phyloP scores from a whole-genome alignment of 2,888 invertebrate genomes.

The Oligia strigilis region DNA sequence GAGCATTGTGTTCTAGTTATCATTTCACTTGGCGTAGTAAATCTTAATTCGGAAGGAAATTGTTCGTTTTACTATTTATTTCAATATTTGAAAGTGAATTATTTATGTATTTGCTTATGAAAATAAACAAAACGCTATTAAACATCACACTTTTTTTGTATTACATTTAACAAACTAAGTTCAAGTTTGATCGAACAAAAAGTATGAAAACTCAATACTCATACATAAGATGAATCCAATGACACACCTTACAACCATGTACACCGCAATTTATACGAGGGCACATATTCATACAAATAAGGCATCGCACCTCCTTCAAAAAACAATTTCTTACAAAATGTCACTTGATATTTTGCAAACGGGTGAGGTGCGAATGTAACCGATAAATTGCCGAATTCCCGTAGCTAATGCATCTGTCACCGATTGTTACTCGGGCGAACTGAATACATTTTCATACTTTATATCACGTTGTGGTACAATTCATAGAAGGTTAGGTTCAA shows the following conservation, averaged over 20 bases:
- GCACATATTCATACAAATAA: background rate
- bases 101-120: background rate
- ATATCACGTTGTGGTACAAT: constrained; percentile 62
- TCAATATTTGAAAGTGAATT: background rate
- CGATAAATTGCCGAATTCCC: constrained; percentile 70
- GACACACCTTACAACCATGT: background rate
- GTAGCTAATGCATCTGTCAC: constrained; percentile 80
- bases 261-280: background rate
- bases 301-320: background rate
- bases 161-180: background rate
- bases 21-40: constrained; percentile 45
- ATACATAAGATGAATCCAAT: background rate
- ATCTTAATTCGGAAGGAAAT: constrained; percentile 43
- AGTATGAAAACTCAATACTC: background rate
- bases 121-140: background rate
- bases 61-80: constrained; percentile 34
- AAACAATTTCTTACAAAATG: constrained; percentile 38
- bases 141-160: background rate
- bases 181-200: background rate
- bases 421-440: constrained; percentile 77
- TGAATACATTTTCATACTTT: constrained; percentile 81
- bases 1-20: constrained; percentile 50
- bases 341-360: constrained; percentile 59
- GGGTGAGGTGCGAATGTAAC: constrained; percentile 65
- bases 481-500: constrained; percentile 14